These are phyloP conservation scores for Tribolium freemani DNA, from an alignment of 2,888 invertebrate genomes.

Conservation along the genomic window DNA sequence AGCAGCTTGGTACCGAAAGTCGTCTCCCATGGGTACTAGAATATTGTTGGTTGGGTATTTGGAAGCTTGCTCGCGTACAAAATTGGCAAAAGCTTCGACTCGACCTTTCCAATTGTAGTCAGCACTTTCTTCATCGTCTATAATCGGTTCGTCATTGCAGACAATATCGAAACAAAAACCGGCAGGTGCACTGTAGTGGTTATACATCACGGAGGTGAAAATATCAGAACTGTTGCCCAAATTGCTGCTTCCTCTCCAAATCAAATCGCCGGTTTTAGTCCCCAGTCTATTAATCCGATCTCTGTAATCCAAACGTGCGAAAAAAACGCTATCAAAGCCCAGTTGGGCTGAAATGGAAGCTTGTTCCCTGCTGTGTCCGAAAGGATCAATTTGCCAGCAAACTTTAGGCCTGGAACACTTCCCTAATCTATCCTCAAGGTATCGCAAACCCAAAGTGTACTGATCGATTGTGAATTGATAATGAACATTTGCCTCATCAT, in stretches of 20 bases:
- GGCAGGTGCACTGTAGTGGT: constrained; percentile 70
- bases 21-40: constrained; percentile 39
- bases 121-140: constrained; percentile 70
- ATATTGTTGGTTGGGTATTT: constrained; percentile 32
- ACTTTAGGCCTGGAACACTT: constrained; percentile 81
- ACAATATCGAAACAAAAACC: constrained; percentile 74
- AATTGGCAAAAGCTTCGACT: constrained; percentile 55
- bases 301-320: constrained; percentile 78
- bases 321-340: constrained; percentile 81
- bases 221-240: constrained; percentile 63
- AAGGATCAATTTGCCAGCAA: constrained; percentile 90
- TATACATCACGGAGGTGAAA: constrained; percentile 51
- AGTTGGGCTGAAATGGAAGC: constrained; percentile 75
- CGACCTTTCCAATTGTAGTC: constrained; percentile 70
- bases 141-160: constrained; percentile 68
- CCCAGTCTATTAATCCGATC: constrained; percentile 73
- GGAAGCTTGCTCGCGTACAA: constrained; percentile 59
- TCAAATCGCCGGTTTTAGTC: constrained; percentile 76
- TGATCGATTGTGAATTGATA: constrained; percentile 80
- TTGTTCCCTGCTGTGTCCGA: constrained; percentile 82
- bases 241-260: constrained; percentile 76
- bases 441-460: constrained; percentile 77
- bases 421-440: constrained; percentile 78
- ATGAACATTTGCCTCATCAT: constrained; percentile 76
- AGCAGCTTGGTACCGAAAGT: constrained; percentile 37